A percentile compares a stretch with the other conserved stretches of the same genome.
Evolutionary conservation across 2,888 invertebrate species (phyloP).

Genomic region (Sarcophaga variegata): DNA sequence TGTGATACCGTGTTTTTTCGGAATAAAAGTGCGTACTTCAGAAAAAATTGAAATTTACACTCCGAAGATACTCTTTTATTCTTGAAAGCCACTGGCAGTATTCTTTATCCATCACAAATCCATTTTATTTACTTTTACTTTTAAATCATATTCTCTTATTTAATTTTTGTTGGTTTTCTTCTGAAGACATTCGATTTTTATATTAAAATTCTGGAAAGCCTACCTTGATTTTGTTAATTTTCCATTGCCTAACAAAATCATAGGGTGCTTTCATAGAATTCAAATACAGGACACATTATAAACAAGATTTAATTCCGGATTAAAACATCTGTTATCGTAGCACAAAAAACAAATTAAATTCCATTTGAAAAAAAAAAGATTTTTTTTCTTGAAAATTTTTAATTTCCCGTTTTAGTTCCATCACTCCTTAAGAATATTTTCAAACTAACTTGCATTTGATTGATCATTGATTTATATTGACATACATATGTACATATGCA

Average conservation of each 20-base stretch:
- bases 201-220: slow-evolving; percentile 46
- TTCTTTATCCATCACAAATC: not conserved
- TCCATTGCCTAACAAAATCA: slow-evolving; percentile 40
- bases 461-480: not conserved
- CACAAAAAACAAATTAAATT: too few species aligned
- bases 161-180: not conserved
- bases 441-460: not conserved
- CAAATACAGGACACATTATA: slow-evolving; percentile 2
- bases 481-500: not conserved
- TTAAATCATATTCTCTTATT: not conserved
- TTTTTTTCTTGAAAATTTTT: too few species aligned
- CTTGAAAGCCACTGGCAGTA: slow-evolving; percentile 13
- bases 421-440: too few species aligned
- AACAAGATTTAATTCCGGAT: too few species aligned
- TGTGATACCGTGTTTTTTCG: not conserved
- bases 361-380: too few species aligned
- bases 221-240: slow-evolving; percentile 34
- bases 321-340: too few species aligned
- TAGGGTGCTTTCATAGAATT: slow-evolving; percentile 48
- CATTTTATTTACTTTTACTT: not conserved
- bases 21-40: slow-evolving; percentile 55
- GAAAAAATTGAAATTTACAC: not conserved
- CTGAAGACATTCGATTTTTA: not conserved
- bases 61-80: slow-evolving; percentile 37
- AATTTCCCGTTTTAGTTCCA: too few species aligned